phyloP scores from a whole-genome alignment of 2,888 invertebrate species.

The Alitta virens region DNA sequence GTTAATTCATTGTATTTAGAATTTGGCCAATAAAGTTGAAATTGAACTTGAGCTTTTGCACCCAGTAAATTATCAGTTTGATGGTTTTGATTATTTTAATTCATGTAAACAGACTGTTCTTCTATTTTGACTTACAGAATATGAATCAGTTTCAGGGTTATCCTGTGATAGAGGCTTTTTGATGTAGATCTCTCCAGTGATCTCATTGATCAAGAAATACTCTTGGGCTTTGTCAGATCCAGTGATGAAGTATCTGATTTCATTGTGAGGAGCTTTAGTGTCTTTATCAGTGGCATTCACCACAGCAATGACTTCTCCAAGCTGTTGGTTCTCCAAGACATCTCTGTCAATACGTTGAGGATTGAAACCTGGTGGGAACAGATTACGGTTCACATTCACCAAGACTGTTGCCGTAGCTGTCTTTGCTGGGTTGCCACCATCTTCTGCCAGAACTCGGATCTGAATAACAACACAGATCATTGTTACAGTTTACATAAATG shows the following conservation, averaged over 20 bases:
- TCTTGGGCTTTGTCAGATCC: constrained; percentile 20
- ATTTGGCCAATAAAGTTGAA: no score
- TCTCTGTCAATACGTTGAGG: constrained; percentile 27
- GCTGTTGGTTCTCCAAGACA: constrained; percentile 37
- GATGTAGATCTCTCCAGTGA: constrained; percentile 26
- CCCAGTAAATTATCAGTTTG: no score
- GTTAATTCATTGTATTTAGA: no score
- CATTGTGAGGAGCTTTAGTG: constrained; percentile 39
- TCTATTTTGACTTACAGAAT: constrained; percentile 14
- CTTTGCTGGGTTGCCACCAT: constrained; percentile 39
- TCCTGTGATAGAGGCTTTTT: constrained; percentile 27
- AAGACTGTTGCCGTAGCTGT: constrained; percentile 37
- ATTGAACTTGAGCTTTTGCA: no score
- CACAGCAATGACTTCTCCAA: constrained; percentile 33
- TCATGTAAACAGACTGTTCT: no score
- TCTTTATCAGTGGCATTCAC: constrained; percentile 43
- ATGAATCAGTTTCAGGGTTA: not conserved
- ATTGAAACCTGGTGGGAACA: constrained; percentile 24
- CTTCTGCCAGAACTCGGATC: constrained; percentile 39
- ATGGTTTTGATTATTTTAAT: no score
- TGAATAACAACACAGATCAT: no score
- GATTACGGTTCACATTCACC: constrained; percentile 31
- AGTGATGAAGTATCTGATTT: constrained; percentile 37
- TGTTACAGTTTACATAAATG: no score
- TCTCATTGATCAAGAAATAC: constrained; percentile 29